Evolutionary conservation across 2,113 vertebrate genomes (phyloP), one percentile per base, ranked within the genome.

Genomic region (Hypanus sabinus): DNA sequence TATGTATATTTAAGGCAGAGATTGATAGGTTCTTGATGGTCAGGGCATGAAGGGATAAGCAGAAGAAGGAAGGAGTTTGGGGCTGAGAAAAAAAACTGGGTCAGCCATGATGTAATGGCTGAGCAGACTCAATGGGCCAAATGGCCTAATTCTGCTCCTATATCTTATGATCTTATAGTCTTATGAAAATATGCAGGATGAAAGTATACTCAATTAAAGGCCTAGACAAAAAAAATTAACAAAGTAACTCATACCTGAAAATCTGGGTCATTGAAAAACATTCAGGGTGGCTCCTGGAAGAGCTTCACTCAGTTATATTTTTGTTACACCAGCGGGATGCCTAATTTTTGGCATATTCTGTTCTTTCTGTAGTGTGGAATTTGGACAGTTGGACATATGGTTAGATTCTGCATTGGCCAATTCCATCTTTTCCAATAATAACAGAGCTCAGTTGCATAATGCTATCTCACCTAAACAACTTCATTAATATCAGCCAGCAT

Each of bases 341-440:
- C 38, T 9, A 83, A 83, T 83, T n/a, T 79, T 11, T 33, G 76
- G 27, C 11, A 12, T 20, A 14, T 87, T 62, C n/a, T 3, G 60
- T 0, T 18, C 85, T 65, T 33, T 33, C 60, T 90, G 30, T 33
- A 5, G 30, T 90, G 57, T 33, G 4, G 5, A 5, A 22, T 46
- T 93, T 93, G 90, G 90, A 38, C n/a, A 93, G 33, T 71, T 36
- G 68, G 65, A 27, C 90, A 73, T 93, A 7, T 70, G 33, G 65
- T 55, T 10, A 93, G 68, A 46, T 93, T 24, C 38, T 73, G 38
- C 70, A 46, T 73, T 92, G 70, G 36, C 24, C 70, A 73, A 55
- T 73, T 93, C 90, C 33, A 93, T 46, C 8, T 93, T 93, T 46
- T 75, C 22, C 20, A 10, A 71, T 70, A 33, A 46, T 46, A 46